Evolutionary conservation across 92 coral and sea anemone species (phyloP).

Genomic region (Pocillopora meandrina): DNA sequence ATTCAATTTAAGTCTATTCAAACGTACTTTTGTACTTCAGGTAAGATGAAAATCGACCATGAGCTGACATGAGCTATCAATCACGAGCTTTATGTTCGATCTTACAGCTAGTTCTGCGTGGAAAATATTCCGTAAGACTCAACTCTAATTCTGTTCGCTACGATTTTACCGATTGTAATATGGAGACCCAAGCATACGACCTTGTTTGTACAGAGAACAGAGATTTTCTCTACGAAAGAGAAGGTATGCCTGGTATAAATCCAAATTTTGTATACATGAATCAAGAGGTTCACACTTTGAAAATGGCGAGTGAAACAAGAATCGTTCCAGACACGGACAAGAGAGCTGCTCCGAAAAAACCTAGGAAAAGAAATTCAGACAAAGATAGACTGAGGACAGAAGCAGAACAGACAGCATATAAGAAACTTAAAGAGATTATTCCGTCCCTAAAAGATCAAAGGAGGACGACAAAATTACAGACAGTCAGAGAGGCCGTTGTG

Average conservation of each 20-base stretch:
- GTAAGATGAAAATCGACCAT: no score
- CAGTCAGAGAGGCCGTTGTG: constrained; percentile 71
- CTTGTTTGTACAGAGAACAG: constrained; percentile 82
- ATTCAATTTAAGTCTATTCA: no score
- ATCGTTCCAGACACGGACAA: constrained; percentile 15
- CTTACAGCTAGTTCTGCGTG: no score
- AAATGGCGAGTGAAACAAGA: not conserved
- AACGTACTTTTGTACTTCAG: no score
- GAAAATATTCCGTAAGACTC: no score
- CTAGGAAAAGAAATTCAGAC: constrained; percentile 57
- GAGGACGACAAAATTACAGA: constrained; percentile 79
- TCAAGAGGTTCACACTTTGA: no score
- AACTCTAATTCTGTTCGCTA: no score
- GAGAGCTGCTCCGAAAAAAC: constrained; percentile 33
- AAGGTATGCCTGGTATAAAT: constrained; percentile 13
- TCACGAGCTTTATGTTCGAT: no score
- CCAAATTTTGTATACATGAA: constrained; percentile 4
- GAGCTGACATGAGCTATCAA: no score
- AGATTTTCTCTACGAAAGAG: constrained; percentile 71
- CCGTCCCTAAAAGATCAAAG: constrained; percentile 63
- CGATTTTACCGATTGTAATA: no score
- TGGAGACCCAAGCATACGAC: constrained; percentile 9
- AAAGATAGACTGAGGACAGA: constrained; percentile 73
- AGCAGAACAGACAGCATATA: constrained; percentile 88
- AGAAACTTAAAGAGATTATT: constrained; percentile 70